Conservation (phyloP, 1,140 invertebrate genomes). For the Drosophila pachea region DNA sequence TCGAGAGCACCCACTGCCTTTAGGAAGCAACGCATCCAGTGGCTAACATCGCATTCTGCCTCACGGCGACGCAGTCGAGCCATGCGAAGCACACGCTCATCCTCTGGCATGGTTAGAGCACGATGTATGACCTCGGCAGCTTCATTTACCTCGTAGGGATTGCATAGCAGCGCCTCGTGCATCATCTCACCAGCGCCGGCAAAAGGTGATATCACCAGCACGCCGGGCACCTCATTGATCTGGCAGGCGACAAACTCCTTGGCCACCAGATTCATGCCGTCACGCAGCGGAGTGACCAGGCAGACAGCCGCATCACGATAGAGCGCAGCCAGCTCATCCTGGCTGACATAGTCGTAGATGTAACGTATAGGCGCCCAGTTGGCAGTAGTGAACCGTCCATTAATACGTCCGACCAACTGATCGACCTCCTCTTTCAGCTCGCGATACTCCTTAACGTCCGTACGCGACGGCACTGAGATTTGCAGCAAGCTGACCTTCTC, state of each 20-base stretch:
- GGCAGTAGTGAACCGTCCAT: constrained; percentile 91
- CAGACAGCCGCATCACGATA: constrained; percentile 92
- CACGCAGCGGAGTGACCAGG: constrained; percentile 90
- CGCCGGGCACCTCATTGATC: constrained; percentile 91
- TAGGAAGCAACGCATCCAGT: constrained; percentile 93
- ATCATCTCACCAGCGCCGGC: constrained; percentile 94
- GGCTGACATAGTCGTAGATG: constrained; percentile 92
- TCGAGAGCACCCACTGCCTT: constrained; percentile 91
- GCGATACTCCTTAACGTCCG: constrained; percentile 94
- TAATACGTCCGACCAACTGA: constrained; percentile 91
- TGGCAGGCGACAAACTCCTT: constrained; percentile 96
- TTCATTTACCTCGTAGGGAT: constrained; percentile 93
- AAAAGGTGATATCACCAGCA: constrained; percentile 93
- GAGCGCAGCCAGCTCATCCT: constrained; percentile 90
- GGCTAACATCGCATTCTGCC: constrained; percentile 90
- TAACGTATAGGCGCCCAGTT: constrained; percentile 95
- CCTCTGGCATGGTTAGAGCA: constrained; percentile 93
- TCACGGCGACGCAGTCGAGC: constrained; percentile 90
- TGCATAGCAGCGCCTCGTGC: constrained; percentile 93
- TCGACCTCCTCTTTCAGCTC: constrained; percentile 95
- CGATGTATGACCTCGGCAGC: constrained; percentile 92
- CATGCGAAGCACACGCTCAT: constrained; percentile 92
- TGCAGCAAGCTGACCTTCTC: constrained; percentile 91
- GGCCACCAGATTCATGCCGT: constrained; percentile 96
- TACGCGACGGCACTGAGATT: constrained; percentile 92